Conservation (phyloP, 2,888 invertebrate genomes). For the Platycheirus albimanus region DNA sequence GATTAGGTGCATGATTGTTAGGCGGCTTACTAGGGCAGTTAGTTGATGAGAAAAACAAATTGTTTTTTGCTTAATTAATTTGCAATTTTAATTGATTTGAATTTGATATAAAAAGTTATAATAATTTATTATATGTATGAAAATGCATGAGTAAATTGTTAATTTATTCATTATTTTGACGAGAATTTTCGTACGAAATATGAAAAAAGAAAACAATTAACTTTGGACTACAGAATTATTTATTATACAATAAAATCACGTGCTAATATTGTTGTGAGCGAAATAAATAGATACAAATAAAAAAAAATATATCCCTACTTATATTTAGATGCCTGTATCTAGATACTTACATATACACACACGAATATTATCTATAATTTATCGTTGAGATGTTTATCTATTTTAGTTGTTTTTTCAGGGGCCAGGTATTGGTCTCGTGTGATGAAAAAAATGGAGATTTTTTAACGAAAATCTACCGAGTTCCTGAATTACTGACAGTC, state of each 20-base stretch:
- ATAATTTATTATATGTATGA: background rate
- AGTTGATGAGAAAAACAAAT: background rate
- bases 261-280: background rate
- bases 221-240: background rate
- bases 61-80: background rate
- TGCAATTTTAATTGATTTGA: background rate
- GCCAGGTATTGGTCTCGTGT: too few relatives aligned
- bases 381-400: too few relatives aligned
- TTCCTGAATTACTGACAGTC: too few relatives aligned
- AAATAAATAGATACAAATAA: background rate
- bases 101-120: background rate
- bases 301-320: too few relatives aligned
- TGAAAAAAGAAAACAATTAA: background rate
- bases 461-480: too few relatives aligned
- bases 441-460: too few relatives aligned
- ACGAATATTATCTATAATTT: too few relatives aligned
- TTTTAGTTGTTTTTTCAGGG: too few relatives aligned
- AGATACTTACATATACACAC: too few relatives aligned
- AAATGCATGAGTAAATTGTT: background rate
- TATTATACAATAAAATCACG: slow-evolving; percentile 10
- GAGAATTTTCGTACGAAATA: background rate
- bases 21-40: background rate
- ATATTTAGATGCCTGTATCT: too few relatives aligned
- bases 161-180: background rate
- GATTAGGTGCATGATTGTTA: too few relatives aligned